These are phyloP conservation scores for Pissodes strobi DNA, from an alignment of 1,140 invertebrate species.

Conservation along the genomic window DNA sequence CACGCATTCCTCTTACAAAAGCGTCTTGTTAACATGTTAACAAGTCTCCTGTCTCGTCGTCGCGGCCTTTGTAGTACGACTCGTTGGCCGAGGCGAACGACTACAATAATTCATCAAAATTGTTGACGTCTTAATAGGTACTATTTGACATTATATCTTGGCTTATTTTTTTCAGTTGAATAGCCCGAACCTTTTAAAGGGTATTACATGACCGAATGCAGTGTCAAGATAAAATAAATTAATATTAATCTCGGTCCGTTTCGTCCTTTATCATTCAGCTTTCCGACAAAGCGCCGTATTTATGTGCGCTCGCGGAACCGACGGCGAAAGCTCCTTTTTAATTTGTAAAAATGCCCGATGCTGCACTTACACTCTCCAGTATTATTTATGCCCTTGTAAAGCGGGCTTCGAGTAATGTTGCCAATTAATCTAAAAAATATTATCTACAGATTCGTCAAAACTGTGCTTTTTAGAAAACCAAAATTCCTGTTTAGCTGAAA, in stretches of 20 bases:
- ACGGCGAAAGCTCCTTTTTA: conserved; percentile 27
- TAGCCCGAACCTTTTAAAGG: conserved; percentile 31
- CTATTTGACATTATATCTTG: conserved; percentile 39
- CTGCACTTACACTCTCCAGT: conserved; percentile 19
- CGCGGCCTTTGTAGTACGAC: conserved; percentile 20
- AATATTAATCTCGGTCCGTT: conserved; percentile 34
- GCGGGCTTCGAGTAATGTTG: too few species aligned
- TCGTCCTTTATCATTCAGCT: conserved; percentile 23
- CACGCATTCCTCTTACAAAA: conserved; percentile 6
- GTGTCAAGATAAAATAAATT: conserved; percentile 40
- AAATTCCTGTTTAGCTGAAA: too few species aligned
- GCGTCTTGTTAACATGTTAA: conserved; percentile 37
- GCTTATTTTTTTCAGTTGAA: conserved; percentile 30
- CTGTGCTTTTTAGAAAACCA: too few species aligned
- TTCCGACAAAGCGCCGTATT: conserved; percentile 32
- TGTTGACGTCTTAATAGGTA: conserved; percentile 38
- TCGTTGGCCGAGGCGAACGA: conserved; percentile 13
- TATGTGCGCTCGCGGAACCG: conserved; percentile 24
- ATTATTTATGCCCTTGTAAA: conserved; percentile 33
- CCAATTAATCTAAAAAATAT: too few species aligned
- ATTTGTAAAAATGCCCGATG: conserved; percentile 29
- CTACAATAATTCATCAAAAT: conserved; percentile 36
- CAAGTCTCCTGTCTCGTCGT: conserved; percentile 19
- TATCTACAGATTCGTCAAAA: too few species aligned
- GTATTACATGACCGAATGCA: conserved; percentile 34